Percentiles rank a stretch among this genome's conserved stretches.
phyloP scores from a whole-genome alignment of 2,113 vertebrate species.

The Aplodontia rufa region DNA sequence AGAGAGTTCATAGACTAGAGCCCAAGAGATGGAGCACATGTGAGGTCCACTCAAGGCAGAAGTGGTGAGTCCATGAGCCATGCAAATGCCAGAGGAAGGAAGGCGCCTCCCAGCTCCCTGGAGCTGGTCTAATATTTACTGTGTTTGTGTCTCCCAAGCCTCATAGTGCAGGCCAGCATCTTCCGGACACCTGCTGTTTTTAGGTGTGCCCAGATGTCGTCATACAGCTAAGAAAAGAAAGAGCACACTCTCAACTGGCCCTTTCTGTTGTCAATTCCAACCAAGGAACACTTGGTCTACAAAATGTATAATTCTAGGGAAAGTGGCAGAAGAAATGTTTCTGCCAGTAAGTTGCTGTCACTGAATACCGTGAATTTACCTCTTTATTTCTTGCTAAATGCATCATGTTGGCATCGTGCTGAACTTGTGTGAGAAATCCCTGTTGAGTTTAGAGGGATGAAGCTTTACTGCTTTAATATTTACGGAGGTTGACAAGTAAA shows the following conservation, averaged over 20 bases:
- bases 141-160: neutral
- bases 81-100: neutral
- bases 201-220: conserved; percentile 7
- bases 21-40: neutral
- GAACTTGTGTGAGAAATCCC: neutral
- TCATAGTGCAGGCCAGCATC: neutral
- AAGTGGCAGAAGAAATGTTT: neutral
- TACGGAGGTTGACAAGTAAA: neutral
- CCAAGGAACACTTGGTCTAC: neutral
- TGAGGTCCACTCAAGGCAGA: neutral
- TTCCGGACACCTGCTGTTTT: conserved; percentile 35
- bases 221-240: neutral
- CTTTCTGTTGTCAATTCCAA: neutral
- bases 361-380: neutral
- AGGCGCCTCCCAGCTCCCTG: neutral
- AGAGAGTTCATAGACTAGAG: neutral
- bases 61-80: neutral
- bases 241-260: neutral
- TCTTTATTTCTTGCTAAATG: conserved; percentile 15
- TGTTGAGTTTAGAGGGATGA: neutral
- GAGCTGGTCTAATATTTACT: conserved; percentile 14
- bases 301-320: neutral
- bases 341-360: neutral
- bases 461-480: neutral
- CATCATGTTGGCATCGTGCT: neutral